Evolutionary conservation across 2,797 vertebrate genomes (phyloP), one percentile per base, ranked within the genome.

Genomic region (Mallotus villosus): DNA sequence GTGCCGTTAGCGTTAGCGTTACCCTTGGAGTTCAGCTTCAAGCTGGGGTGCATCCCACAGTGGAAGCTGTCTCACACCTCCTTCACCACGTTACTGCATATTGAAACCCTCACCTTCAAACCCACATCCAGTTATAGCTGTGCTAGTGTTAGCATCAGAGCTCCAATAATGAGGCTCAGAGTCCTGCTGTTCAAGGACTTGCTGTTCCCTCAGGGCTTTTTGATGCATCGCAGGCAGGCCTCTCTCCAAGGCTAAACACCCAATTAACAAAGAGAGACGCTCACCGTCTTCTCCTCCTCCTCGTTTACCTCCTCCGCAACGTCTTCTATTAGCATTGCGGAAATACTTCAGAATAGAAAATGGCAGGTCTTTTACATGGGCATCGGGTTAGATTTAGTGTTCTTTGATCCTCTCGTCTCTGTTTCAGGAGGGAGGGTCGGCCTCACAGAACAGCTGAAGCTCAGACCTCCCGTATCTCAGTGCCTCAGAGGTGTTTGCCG

Each of bases 161-260:
- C 22, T 58, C 0, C n/a, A 37, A 68, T 68, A 68, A 63, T 53
- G n/a, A 51, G 58, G 41, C 51, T 51, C 55, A 58, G 32, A 12
- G 25, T 59, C 58, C 63, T 73, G 34, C 65, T 67, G 63, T 25
- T 25, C 53, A 17, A 51, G 22, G 64, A 61, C 58, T 62, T 16
- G 9, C 19, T 29, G 51, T 27, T 29, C 21, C 57, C 57, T 46
- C 11, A 2, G 53, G 53, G 67, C n/a, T 34, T 2, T 68, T 12
- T 6, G 32, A 41, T 24, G 21, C 53, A 14, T 59, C 64, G 60
- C 25, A 6, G 37, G 14, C 22, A 12, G 59, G 19, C 41, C 34
- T 53, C 37, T 53, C 14, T 73, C 25, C 58, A 53, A 70, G 21
- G 74, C 63, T 37, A 60, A 51, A 70, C 63, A 70, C 25, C 37